Percentiles rank a stretch among this genome's conserved stretches.
These are phyloP conservation scores for Rhagium mordax DNA, from an alignment of 2,888 invertebrate genomes.

Conservation along the genomic window DNA sequence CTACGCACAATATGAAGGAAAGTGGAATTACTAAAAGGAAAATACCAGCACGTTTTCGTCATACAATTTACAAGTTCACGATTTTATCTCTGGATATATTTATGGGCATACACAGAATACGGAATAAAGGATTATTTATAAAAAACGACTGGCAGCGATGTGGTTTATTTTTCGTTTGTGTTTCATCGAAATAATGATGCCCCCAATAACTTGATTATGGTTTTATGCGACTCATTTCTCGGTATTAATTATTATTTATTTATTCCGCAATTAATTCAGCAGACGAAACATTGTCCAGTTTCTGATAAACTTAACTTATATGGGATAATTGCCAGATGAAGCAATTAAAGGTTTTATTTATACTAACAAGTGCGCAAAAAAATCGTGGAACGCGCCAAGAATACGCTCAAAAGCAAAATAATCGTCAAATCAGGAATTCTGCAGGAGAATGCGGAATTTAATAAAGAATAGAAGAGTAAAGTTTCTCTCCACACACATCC, in stretches of 20 bases:
- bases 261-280: conserved; percentile 38
- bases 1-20: conserved; percentile 9
- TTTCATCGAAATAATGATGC: conserved; percentile 47
- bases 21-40: conserved; percentile 36
- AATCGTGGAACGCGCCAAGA: no score
- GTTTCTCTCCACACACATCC: no score
- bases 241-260: conserved; percentile 30
- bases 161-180: conserved; percentile 49
- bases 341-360: conserved; percentile 32
- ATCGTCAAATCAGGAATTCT: not conserved
- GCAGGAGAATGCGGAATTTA: no score
- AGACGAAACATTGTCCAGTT: conserved; percentile 29
- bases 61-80: conserved; percentile 51
- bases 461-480: no score
- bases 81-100: conserved; percentile 53
- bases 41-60: conserved; percentile 54
- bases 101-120: conserved; percentile 49
- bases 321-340: conserved; percentile 32
- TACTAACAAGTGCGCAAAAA: not conserved
- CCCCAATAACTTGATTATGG: conserved; percentile 52
- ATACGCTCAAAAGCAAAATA: not conserved
- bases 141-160: conserved; percentile 44
- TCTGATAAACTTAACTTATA: conserved; percentile 16
- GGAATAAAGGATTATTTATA: conserved; percentile 40
- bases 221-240: conserved; percentile 20